Conservation (phyloP, 2,888 invertebrate species). For the Melikaiella ostensackeni region DNA sequence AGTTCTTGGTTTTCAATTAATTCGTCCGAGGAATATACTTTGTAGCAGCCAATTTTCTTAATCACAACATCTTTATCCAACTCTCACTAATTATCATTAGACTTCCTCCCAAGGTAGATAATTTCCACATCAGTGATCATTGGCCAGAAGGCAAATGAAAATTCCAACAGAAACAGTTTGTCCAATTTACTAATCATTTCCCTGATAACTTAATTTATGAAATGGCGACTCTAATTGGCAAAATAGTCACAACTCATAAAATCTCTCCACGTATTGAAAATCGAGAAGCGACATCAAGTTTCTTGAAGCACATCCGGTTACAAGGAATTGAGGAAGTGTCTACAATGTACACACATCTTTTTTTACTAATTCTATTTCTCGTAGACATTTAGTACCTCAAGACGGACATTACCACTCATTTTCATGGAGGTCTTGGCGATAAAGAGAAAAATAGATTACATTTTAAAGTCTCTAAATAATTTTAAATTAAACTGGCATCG, state of each 20-base stretch:
- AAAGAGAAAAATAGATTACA: slow-evolving; percentile 1
- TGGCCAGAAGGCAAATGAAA: neutral
- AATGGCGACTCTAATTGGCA: neutral
- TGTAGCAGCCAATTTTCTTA: neutral
- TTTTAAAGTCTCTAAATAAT: slow-evolving; percentile 18
- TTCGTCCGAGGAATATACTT: neutral
- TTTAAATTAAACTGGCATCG: slow-evolving; percentile 5
- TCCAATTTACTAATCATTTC: neutral
- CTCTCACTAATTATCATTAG: neutral
- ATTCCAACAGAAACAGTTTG: neutral
- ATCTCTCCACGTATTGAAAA: neutral
- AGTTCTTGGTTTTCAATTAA: neutral
- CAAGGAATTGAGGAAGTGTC: slow-evolving; percentile 8
- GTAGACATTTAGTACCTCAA: neutral
- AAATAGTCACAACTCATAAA: neutral
- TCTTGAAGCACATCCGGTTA: slow-evolving; percentile 5
- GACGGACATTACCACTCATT: neutral
- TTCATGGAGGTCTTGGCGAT: slow-evolving; percentile 10
- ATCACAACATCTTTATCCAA: neutral
- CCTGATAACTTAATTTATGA: neutral
- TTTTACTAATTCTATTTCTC: slow-evolving; percentile 14
- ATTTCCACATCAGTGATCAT: neutral
- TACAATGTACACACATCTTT: slow-evolving; percentile 5
- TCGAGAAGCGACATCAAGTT: neutral
- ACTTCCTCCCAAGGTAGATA: neutral